A percentile compares a stretch with the other conserved stretches of the same genome.
phyloP scores from a whole-genome alignment of 2,888 invertebrate genomes.

The Cylindroiulus punctatus region DNA sequence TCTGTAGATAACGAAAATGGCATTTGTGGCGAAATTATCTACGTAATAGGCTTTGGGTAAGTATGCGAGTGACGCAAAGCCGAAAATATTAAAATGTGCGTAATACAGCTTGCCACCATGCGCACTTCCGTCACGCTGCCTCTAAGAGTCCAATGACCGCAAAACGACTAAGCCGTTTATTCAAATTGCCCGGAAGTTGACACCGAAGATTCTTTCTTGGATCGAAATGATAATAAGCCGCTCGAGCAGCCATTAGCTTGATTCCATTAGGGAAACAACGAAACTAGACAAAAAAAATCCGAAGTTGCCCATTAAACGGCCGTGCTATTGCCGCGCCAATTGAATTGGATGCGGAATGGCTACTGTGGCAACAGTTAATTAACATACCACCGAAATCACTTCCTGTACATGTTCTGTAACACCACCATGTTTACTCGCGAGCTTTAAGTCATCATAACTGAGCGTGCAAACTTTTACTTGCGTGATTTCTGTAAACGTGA shows the following conservation, averaged over 20 bases:
- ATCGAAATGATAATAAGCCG: constrained; percentile 37
- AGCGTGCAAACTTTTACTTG: too few relatives aligned
- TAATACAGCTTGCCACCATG: background rate
- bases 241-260: constrained; percentile 9
- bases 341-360: too few relatives aligned
- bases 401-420: too few relatives aligned
- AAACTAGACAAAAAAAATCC: too few relatives aligned
- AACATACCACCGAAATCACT: too few relatives aligned
- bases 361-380: too few relatives aligned
- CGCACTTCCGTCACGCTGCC: background rate
- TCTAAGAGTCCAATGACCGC: constrained; percentile 16
- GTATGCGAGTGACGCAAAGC: background rate
- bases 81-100: background rate
- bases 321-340: too few relatives aligned
- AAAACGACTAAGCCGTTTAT: constrained; percentile 7
- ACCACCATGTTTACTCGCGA: too few relatives aligned
- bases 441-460: too few relatives aligned
- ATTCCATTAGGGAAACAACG: background rate
- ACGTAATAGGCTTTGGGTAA: background rate
- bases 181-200: constrained; percentile 13
- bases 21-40: background rate
- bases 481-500: too few relatives aligned
- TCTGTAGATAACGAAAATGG: background rate
- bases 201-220: background rate
- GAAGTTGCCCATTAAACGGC: too few relatives aligned